A percentile compares a stretch with the other conserved stretches of the same genome.
These are phyloP conservation scores for Ptiloglossa arizonensis DNA, from an alignment of 1,140 invertebrate species.

Conservation along the genomic window DNA sequence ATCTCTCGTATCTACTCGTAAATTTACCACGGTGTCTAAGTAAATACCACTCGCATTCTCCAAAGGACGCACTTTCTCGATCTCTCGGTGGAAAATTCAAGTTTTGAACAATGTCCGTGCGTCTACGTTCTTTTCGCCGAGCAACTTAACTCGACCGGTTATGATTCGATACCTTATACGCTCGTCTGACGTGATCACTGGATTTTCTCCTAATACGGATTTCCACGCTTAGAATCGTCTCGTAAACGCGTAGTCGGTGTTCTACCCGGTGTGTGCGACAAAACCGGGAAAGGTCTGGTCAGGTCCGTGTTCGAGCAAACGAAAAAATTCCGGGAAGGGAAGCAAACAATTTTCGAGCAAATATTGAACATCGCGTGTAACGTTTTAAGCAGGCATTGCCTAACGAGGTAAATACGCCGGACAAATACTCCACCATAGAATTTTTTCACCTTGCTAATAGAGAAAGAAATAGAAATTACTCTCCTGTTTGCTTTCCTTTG, in stretches of 20 bases:
- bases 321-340: constrained; percentile 23
- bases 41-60: no score
- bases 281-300: constrained; percentile 37
- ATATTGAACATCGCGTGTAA: not conserved
- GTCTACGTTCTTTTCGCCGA: constrained; percentile 13
- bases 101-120: not conserved
- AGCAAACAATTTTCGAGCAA: not conserved
- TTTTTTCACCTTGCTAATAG: not conserved
- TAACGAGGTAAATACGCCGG: not conserved
- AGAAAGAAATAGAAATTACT: not conserved
- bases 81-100: not conserved
- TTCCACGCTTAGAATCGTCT: constrained; percentile 62
- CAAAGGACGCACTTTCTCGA: not conserved
- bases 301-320: not conserved
- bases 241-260: constrained; percentile 36
- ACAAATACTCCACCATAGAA: not conserved
- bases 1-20: no score
- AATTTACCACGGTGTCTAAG: no score
- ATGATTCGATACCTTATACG: constrained; percentile 73
- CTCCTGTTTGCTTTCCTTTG: not conserved
- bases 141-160: constrained; percentile 55
- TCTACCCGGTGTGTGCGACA: constrained; percentile 1
- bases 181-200: constrained; percentile 69
- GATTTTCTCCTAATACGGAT: constrained; percentile 74
- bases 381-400: not conserved